Conservation (phyloP, 2,113 vertebrate genomes). For the Elaphurus davidianus region DNA sequence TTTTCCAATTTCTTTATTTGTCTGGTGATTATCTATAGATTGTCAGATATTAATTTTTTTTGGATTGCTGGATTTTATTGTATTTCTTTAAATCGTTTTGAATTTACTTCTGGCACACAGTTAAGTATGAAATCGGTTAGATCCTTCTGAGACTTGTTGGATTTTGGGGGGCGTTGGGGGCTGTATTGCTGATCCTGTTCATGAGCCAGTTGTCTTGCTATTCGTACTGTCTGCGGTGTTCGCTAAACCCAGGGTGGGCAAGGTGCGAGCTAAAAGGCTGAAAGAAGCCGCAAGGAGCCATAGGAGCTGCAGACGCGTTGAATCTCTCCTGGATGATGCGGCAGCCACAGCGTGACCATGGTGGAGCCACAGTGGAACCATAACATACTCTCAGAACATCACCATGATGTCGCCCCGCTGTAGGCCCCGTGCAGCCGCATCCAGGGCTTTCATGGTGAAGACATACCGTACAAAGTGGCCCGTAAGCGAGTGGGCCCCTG, state of each 20-base stretch:
- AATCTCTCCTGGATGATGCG: accelerated
- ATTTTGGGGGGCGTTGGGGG: neutral
- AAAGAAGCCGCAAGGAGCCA: accelerated
- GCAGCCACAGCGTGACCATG: accelerated
- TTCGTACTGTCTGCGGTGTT: accelerated
- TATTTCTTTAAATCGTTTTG: neutral
- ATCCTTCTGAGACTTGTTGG: neutral
- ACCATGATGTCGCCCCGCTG: accelerated
- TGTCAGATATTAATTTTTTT: neutral
- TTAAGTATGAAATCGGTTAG: accelerated
- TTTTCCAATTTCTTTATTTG: neutral
- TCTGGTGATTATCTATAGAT: neutral
- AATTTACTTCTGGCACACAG: neutral
- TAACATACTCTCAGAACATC: accelerated
- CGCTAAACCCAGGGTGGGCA: neutral
- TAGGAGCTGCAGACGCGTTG: accelerated
- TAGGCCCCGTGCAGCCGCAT: accelerated
- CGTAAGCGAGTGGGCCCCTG: accelerated
- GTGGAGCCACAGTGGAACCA: accelerated
- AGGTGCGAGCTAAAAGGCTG: neutral
- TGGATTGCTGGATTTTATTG: neutral
- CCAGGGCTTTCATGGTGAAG: accelerated
- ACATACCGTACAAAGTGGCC: accelerated
- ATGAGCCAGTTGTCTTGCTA: neutral
- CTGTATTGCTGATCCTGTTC: neutral